phyloP scores from a whole-genome alignment of 2,113 vertebrate genomes.

The Semnopithecus entellus region DNA sequence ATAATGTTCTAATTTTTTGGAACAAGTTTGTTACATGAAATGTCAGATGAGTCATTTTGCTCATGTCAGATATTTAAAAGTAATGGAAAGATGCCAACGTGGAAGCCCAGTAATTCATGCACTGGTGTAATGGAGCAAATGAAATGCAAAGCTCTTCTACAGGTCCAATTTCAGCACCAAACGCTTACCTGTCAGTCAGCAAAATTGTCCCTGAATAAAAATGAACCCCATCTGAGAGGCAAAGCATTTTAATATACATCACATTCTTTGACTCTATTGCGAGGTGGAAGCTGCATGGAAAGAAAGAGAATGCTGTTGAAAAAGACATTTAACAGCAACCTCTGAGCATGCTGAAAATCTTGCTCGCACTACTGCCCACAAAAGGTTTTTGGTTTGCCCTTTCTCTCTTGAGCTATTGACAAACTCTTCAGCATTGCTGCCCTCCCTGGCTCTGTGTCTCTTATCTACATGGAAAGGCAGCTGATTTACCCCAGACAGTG shows the following conservation, averaged over 20 bases:
- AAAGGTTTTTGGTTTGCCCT: constrained; percentile 78
- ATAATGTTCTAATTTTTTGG: constrained; percentile 89
- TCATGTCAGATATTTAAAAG: constrained; percentile 89
- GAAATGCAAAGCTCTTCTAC: constrained; percentile 89
- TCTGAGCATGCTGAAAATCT: constrained; percentile 72
- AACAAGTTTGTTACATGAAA: constrained; percentile 88
- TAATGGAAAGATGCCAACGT: constrained; percentile 88
- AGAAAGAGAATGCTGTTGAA: constrained; percentile 79
- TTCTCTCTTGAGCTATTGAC: constrained; percentile 70
- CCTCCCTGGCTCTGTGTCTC: constrained; percentile 50
- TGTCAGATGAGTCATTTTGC: constrained; percentile 89
- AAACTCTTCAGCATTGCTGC: constrained; percentile 71
- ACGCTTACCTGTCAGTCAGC: constrained; percentile 92
- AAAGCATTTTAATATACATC: constrained; percentile 92
- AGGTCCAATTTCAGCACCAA: constrained; percentile 87
- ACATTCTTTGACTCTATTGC: constrained; percentile 83
- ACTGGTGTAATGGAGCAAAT: constrained; percentile 92
- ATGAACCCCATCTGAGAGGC: constrained; percentile 86
- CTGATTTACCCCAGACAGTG: constrained; percentile 66
- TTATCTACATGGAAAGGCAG: constrained; percentile 58
- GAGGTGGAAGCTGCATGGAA: constrained; percentile 76
- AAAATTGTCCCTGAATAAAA: constrained; percentile 89
- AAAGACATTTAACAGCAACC: constrained; percentile 78
- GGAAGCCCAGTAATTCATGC: constrained; percentile 91
- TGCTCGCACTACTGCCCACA: constrained; percentile 76